Evolutionary conservation across 2,113 vertebrate species (phyloP), one percentile per base, ranked within the genome.

Genomic region (Gobiocypris rarus): DNA sequence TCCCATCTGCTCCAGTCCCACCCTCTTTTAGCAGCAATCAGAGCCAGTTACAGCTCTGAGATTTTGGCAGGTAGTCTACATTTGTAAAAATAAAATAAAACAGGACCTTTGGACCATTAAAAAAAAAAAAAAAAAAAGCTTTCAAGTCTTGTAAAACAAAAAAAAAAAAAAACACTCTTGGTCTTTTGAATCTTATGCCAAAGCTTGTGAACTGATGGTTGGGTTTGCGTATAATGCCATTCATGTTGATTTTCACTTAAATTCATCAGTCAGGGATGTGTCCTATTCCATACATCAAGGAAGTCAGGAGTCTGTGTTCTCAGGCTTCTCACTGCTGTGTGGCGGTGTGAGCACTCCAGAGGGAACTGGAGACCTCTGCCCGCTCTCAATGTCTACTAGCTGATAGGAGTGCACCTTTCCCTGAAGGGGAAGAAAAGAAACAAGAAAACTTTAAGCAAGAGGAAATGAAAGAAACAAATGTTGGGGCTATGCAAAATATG

Each of bases 11-110:
- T 78, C 89, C 92, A 92, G 86, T 92, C 92, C 95, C 92, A 95
- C 93, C 80, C 94, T 89, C 93, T 94, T 92, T 38, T 97, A 99
- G 98, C 98, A 99, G 97, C 98, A 97, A 94, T 87, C 90, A 95
- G 95, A 96, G 95, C 93, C 93, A 91, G 63, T 77, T 19, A 65
- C 86, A 89, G 91, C 95, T 93, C 96, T 93, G 91, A 88, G 80
- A 93, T 94, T 93, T 94, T 93, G 95, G 95, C 93, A 91, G 95
- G 95, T 91, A 94, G 94, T 85, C 91, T 92, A 89, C 91, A 75
- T 79, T 76, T 77, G 38, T 13, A 24, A 86, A 50, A 67, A 65
- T 3, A 83, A 81, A n/a, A 22, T 4, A 22, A 69, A 22, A 54
- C 2, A 22, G 7, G 58, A 52, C 58, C 63, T 69, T 70, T 56